phyloP scores from a whole-genome alignment of 2,113 vertebrate genomes.

The Catharus fuscescens region DNA sequence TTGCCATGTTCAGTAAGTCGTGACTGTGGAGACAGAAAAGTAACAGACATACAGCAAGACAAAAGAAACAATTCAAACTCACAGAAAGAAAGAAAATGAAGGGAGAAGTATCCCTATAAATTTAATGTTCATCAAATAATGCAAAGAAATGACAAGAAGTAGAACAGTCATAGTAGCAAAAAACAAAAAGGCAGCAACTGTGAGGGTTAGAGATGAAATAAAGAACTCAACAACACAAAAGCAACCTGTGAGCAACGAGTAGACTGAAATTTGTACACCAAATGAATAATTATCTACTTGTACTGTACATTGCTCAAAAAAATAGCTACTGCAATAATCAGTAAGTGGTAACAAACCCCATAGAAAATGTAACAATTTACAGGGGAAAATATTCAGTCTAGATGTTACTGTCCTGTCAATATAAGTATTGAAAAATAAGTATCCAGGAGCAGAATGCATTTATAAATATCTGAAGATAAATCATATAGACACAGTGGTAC shows the following conservation, averaged over 20 bases:
- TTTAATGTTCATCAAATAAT: background rate
- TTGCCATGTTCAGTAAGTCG: fast-evolving
- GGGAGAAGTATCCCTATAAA: background rate
- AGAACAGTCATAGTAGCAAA: background rate
- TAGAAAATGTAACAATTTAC: background rate
- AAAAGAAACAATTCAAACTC: background rate
- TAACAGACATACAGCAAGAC: background rate
- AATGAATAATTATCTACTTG: background rate
- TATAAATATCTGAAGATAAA: background rate
- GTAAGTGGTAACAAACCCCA: background rate
- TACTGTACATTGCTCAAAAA: background rate
- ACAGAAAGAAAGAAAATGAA: background rate
- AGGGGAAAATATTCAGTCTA: background rate
- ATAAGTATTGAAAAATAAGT: background rate
- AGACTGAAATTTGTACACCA: background rate
- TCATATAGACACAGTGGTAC: background rate
- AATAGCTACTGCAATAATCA: background rate
- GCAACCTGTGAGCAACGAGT: background rate
- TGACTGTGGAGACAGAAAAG: background rate
- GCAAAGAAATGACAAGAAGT: background rate
- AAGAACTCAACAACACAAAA: background rate
- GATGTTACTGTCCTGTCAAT: background rate
- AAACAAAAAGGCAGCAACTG: fast-evolving
- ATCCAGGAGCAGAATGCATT: background rate
- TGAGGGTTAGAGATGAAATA: background rate